phyloP scores from a whole-genome alignment of 1,140 invertebrate genomes.

The Thalassaphorura encarpata region DNA sequence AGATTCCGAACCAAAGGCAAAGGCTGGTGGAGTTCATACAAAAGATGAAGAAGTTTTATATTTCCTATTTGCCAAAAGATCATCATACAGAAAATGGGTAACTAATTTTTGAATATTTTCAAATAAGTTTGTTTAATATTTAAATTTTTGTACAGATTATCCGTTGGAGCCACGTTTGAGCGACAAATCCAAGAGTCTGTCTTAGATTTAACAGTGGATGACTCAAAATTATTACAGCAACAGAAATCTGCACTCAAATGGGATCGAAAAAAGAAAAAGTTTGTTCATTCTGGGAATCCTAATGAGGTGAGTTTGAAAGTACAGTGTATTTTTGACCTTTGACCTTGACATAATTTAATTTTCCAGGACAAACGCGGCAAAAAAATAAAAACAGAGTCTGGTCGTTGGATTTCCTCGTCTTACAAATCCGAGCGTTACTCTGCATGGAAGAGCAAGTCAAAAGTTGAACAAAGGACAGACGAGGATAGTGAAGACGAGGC shows the following conservation, averaged over 20 bases:
- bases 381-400: constrained; percentile 90
- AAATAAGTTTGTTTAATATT: constrained; percentile 1
- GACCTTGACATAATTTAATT: neutral
- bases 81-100: constrained; percentile 80
- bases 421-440: constrained; percentile 85
- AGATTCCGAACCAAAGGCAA: neutral
- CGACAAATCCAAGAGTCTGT: constrained; percentile 58
- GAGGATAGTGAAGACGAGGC: constrained; percentile 49
- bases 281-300: constrained; percentile 53
- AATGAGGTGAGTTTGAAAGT: constrained; percentile 39
- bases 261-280: constrained; percentile 89
- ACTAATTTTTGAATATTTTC: constrained; percentile 6
- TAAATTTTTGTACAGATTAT: constrained; percentile 45
- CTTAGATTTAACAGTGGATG: constrained; percentile 71
- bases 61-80: constrained; percentile 75
- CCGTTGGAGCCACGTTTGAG: constrained; percentile 59
- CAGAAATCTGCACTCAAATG: constrained; percentile 56
- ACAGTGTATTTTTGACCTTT: neutral
- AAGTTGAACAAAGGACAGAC: constrained; percentile 51
- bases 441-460: constrained; percentile 75
- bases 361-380: constrained; percentile 48
- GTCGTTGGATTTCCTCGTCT: constrained; percentile 81
- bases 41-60: constrained; percentile 56
- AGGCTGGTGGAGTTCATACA: constrained; percentile 30
- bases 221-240: constrained; percentile 50